These are phyloP conservation scores for Drepanosiphum platanoidis DNA, from an alignment of 2,888 invertebrate species.

Conservation along the genomic window DNA sequence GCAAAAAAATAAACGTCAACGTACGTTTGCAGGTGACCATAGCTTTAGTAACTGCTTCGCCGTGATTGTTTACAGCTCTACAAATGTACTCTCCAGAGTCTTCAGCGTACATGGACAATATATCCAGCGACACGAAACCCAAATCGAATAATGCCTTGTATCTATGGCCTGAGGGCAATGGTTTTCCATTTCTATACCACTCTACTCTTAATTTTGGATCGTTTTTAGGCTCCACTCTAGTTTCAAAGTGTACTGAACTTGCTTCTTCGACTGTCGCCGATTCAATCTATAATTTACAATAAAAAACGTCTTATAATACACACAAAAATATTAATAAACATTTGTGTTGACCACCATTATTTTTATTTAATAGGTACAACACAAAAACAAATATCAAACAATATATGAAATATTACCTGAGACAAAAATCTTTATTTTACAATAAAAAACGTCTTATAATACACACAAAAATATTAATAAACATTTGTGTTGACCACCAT, in stretches of 20 bases:
- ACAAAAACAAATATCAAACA: background rate
- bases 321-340: background rate
- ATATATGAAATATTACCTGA: slow-evolving; percentile 67
- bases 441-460: background rate
- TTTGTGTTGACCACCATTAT: too few relatives aligned
- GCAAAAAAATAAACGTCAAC: background rate
- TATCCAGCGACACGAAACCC: slow-evolving; percentile 92
- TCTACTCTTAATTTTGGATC: slow-evolving; percentile 80
- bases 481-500: too few relatives aligned
- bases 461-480: too few relatives aligned
- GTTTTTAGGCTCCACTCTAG: slow-evolving; percentile 92
- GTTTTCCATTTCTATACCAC: slow-evolving; percentile 81
- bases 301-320: too few relatives aligned
- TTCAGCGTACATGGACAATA: slow-evolving; percentile 91
- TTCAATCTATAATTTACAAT: slow-evolving; percentile 72
- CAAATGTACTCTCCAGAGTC: slow-evolving; percentile 95
- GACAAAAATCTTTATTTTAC: slow-evolving; percentile 76
- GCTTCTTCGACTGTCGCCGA: slow-evolving; percentile 89
- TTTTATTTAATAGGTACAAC: background rate
- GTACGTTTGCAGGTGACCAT: slow-evolving; percentile 76
- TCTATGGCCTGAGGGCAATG: slow-evolving; percentile 88
- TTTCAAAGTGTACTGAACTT: slow-evolving; percentile 93
- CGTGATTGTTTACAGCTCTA: slow-evolving; percentile 89
- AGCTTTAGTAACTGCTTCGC: slow-evolving; percentile 88
- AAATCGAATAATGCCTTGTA: slow-evolving; percentile 92